Evolutionary conservation across 2,888 invertebrate genomes (phyloP), one percentile per base, ranked within the genome.

Genomic region (Nomada flava): DNA sequence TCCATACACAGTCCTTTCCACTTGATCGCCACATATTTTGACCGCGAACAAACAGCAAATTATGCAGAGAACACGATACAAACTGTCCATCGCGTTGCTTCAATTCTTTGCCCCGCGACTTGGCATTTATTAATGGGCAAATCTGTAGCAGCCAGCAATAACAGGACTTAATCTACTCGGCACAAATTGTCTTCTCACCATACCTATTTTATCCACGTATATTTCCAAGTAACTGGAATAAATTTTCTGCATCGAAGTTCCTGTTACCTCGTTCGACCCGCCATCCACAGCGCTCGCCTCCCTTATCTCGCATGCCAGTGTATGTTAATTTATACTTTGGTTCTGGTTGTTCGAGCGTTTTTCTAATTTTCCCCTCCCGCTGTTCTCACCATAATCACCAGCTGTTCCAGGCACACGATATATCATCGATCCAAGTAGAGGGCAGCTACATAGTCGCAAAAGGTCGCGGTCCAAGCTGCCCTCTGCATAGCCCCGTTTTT

Each of bases 381-480:
- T 18, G n/a, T 9, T 64, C 29, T 26, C 47, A 9, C 23, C 20
- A 11, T 11, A 64, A 13, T 15, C 23, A 64, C 62, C 55, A n/a
- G 23, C 64, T 72, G 64, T 18, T 44, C 64, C 2, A 13, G 72
- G 64, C 72, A 64, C 55, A 10, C 29, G 72, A 72, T 72, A 73
- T 65, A 60, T 74, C 74, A 26, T 60, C 18, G 23, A 42, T n/a
- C 53, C 18, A 20, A 57, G 67, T 47, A 36, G 65, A 44, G 23
- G 23, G 64, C n/a, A 23, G 23, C 55, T 55, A 26, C 26, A 26
- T 26, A 29, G 72, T 23, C 44, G 44, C 69, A 60, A 75, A 74
- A 59, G 65, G 64, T 55, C 59, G 36, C 57, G 59, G 60, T 55
- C 53, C 20, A 10, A 60, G 60, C 69, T 74, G 70, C 79, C 74